Evolutionary conservation across 2,113 vertebrate species (phyloP).

Genomic region (Bagarius yarrelli): DNA sequence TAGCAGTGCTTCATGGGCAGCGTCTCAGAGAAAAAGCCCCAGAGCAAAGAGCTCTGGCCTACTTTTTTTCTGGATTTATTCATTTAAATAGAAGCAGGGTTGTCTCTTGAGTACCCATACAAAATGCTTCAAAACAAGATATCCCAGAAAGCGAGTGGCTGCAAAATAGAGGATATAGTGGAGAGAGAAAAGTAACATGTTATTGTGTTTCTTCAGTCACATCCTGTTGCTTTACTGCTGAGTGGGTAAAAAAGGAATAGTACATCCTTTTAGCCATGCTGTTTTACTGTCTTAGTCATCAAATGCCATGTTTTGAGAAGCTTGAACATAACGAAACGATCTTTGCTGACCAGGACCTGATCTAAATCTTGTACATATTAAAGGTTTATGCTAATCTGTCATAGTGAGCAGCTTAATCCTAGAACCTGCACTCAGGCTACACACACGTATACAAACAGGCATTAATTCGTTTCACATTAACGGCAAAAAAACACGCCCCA

Average conservation of each 20-base stretch:
- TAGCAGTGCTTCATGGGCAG: slow-evolving; percentile 1
- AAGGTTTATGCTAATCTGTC: neutral
- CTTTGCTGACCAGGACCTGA: neutral
- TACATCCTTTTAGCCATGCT: neutral
- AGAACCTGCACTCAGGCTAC: neutral
- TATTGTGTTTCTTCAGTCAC: slow-evolving; percentile 2
- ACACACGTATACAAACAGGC: neutral
- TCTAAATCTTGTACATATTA: neutral
- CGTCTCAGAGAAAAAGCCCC: neutral
- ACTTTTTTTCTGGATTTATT: slow-evolving; percentile 15
- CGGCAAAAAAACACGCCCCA: neutral
- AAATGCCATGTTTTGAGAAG: neutral
- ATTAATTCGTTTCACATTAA: neutral
- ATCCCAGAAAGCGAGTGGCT: neutral
- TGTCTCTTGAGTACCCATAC: slow-evolving; percentile 24
- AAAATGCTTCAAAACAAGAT: slow-evolving; percentile 26
- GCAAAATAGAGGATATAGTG: neutral
- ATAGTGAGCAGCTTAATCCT: slow-evolving; percentile 1
- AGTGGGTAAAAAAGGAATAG: neutral
- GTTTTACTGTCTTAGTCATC: neutral
- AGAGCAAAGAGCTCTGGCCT: slow-evolving; percentile 15
- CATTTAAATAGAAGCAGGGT: slow-evolving; percentile 20
- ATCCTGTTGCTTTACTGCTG: neutral
- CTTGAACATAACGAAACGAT: too few relatives aligned
- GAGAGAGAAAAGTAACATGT: neutral